These are phyloP conservation scores for Platalea minor DNA, from an alignment of 2,797 vertebrate genomes.

Conservation along the genomic window DNA sequence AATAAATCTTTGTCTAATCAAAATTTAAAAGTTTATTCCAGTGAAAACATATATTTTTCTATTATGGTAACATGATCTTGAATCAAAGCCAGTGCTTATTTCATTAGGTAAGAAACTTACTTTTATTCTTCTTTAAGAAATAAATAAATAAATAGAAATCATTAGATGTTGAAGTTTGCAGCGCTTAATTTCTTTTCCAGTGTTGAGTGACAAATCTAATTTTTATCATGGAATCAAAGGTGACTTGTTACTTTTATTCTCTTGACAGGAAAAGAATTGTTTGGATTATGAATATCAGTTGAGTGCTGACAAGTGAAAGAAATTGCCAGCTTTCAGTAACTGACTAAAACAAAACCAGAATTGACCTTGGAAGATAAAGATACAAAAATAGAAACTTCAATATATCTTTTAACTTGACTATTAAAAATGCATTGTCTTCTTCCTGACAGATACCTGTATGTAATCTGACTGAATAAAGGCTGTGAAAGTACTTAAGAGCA, in stretches of 20 bases:
- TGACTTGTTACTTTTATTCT: slow-evolving; percentile 30
- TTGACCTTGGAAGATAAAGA: slow-evolving; percentile 59
- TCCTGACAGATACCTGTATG: slow-evolving; percentile 6
- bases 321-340: not conserved
- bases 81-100: not conserved
- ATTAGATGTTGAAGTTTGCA: not conserved
- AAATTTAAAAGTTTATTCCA: not conserved
- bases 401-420: slow-evolving; percentile 33
- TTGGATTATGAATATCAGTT: slow-evolving; percentile 70
- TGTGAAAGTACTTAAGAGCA: not conserved
- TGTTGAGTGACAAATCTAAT: not conserved
- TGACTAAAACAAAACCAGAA: slow-evolving; percentile 48
- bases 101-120: not conserved
- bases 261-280: slow-evolving; percentile 59
- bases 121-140: not conserved
- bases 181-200: not conserved
- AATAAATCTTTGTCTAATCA: not conserved
- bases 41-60: not conserved
- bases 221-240: slow-evolving; percentile 56
- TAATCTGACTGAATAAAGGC: slow-evolving; percentile 41
- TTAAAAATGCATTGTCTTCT: slow-evolving; percentile 55
- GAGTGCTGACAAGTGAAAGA: slow-evolving; percentile 68
- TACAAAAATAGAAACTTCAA: slow-evolving; percentile 48
- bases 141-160: not conserved
- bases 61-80: not conserved